These are phyloP conservation scores for Melanargia galathea DNA, from an alignment of 2,888 invertebrate species.

Conservation along the genomic window DNA sequence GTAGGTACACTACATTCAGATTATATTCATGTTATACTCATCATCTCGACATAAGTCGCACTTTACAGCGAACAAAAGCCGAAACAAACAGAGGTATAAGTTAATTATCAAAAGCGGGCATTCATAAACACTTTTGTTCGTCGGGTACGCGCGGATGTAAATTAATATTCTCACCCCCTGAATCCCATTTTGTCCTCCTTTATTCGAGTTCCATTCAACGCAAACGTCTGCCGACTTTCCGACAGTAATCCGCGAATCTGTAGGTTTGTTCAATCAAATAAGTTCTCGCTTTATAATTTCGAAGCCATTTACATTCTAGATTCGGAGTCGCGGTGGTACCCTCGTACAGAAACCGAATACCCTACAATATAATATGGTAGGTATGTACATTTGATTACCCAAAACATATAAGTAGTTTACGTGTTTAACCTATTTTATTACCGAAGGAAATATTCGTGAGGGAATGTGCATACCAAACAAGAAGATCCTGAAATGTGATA, in stretches of 20 bases:
- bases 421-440: too few relatives aligned
- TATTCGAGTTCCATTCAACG: slow-evolving; percentile 50
- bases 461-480: too few relatives aligned
- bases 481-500: too few relatives aligned
- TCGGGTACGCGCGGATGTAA: slow-evolving; percentile 30
- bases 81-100: slow-evolving; percentile 43
- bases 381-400: too few relatives aligned
- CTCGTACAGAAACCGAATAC: not conserved
- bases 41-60: slow-evolving; percentile 17
- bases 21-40: too few relatives aligned
- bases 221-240: slow-evolving; percentile 59
- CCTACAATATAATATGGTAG: not conserved
- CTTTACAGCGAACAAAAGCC: slow-evolving; percentile 58
- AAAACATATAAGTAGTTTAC: too few relatives aligned
- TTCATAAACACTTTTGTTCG: slow-evolving; percentile 32
- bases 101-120: slow-evolving; percentile 30
- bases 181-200: slow-evolving; percentile 50
- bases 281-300: slow-evolving; percentile 77
- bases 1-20: too few relatives aligned
- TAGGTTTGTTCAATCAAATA: slow-evolving; percentile 78
- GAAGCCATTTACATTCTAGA: slow-evolving; percentile 77
- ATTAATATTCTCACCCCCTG: slow-evolving; percentile 38
- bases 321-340: slow-evolving; percentile 51
- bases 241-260: slow-evolving; percentile 70
- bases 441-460: too few relatives aligned